These are phyloP conservation scores for Thalassaphorura encarpata DNA, from an alignment of 1,140 invertebrate genomes.

Conservation along the genomic window DNA sequence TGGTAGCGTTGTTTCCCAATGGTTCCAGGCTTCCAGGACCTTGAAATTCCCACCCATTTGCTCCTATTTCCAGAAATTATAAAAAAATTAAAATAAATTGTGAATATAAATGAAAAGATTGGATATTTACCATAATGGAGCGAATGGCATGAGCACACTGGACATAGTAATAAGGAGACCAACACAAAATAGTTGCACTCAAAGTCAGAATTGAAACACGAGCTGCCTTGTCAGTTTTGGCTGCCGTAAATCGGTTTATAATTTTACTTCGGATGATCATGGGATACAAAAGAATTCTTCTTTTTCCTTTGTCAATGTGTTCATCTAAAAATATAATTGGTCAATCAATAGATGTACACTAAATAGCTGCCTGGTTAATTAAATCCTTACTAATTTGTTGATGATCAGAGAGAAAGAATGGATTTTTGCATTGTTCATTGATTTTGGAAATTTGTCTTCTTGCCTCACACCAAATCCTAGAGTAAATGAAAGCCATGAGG, in stretches of 20 bases:
- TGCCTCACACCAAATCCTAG: conserved; percentile 18
- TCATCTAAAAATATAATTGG: conserved; percentile 8
- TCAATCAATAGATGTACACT: no score
- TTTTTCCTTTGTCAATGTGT: neutral
- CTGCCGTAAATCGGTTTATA: conserved; percentile 10
- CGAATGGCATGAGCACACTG: conserved; percentile 3
- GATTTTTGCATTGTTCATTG: conserved; percentile 12
- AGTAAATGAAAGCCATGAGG: conserved; percentile 24
- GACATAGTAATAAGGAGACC: conserved; percentile 15
- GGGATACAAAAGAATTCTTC: conserved; percentile 3
- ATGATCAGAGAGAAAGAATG: conserved; percentile 7
- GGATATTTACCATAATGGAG: conserved; percentile 3
- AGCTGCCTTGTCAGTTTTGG: conserved; percentile 14
- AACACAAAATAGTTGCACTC: conserved; percentile 17
- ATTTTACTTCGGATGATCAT: conserved; percentile 10
- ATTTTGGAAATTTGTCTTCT: conserved; percentile 13
- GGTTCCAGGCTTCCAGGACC: neutral
- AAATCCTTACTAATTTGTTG: neutral
- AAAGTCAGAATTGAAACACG: conserved; percentile 16
- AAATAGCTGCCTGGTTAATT: no score
- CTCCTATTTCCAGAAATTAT: neutral
- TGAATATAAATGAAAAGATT: neutral
- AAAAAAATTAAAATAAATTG: neutral
- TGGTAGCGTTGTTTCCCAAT: neutral
- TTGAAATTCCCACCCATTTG: neutral